phyloP scores from a whole-genome alignment of 2,888 invertebrate genomes.

The Anagyrus pseudococci region DNA sequence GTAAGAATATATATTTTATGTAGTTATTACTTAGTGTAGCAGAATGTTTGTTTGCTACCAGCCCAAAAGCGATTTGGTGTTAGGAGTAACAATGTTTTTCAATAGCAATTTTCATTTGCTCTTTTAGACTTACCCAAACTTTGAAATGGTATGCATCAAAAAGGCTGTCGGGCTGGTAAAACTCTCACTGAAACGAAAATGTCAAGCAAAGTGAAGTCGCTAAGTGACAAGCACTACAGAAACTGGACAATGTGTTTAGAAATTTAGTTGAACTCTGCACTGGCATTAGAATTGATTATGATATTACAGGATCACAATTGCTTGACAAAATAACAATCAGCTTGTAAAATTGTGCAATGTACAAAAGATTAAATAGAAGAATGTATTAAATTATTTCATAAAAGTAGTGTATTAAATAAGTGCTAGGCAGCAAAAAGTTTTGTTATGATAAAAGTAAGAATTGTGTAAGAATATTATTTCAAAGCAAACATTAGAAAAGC shows the following conservation, averaged over 20 bases:
- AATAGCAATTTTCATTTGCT: constrained; percentile 44
- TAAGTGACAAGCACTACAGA: constrained; percentile 50
- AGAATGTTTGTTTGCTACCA: constrained; percentile 45
- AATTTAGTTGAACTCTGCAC: constrained; percentile 6
- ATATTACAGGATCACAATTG: constrained; percentile 9
- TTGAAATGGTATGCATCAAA: constrained; percentile 76
- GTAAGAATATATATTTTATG: background rate
- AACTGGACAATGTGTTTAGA: constrained; percentile 39
- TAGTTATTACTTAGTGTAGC: constrained; percentile 19
- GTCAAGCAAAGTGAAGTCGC: constrained; percentile 59
- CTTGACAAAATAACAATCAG: constrained; percentile 24
- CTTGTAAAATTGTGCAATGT: constrained; percentile 7
- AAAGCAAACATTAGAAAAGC: constrained; percentile 13
- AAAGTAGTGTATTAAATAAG: background rate
- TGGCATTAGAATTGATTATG: constrained; percentile 15
- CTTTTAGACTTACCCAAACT: constrained; percentile 73
- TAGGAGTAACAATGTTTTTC: constrained; percentile 47
- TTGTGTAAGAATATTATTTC: constrained; percentile 17
- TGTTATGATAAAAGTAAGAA: constrained; percentile 2
- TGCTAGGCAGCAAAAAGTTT: background rate
- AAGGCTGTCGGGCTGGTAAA: constrained; percentile 74
- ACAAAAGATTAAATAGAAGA: background rate
- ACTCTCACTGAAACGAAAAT: constrained; percentile 73
- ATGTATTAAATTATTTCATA: background rate
- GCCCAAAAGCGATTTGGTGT: constrained; percentile 54